Conservation (phyloP, 2,797 vertebrate species). For the Hephaestus fuliginosus region DNA sequence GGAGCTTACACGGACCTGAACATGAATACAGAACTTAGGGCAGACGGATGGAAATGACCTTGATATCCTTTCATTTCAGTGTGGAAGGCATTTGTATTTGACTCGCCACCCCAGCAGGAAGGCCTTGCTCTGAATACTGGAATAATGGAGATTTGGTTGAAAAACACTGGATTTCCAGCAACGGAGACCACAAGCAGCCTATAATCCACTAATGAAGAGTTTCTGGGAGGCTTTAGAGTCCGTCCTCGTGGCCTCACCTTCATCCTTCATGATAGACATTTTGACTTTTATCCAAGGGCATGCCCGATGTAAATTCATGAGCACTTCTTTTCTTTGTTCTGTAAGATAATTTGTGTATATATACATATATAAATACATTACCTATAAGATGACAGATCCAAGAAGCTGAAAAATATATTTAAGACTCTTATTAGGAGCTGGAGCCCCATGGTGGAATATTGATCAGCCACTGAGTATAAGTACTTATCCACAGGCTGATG, state of each 20-base stretch:
- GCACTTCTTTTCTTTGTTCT: slow-evolving; percentile 80
- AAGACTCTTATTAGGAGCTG: slow-evolving; percentile 61
- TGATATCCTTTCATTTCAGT: slow-evolving; percentile 60
- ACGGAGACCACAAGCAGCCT: slow-evolving; percentile 21
- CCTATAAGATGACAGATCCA: slow-evolving; percentile 73
- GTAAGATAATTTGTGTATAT: slow-evolving; percentile 84
- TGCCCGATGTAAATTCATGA: slow-evolving; percentile 84
- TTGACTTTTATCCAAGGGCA: slow-evolving; percentile 80
- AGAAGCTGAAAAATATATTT: slow-evolving; percentile 87
- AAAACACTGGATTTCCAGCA: slow-evolving; percentile 34
- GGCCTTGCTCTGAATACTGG: slow-evolving; percentile 79
- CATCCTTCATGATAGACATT: slow-evolving; percentile 77
- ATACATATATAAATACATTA: slow-evolving; percentile 86
- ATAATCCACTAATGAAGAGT: slow-evolving; percentile 35
- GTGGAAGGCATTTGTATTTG: slow-evolving; percentile 57
- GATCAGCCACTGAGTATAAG: slow-evolving; percentile 53
- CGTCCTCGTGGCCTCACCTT: slow-evolving; percentile 67
- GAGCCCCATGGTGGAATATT: slow-evolving; percentile 54
- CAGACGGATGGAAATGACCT: slow-evolving; percentile 47
- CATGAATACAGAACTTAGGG: slow-evolving; percentile 52
- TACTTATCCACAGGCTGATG: slow-evolving; percentile 53
- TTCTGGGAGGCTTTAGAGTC: slow-evolving; percentile 32
- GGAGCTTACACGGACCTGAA: slow-evolving; percentile 65
- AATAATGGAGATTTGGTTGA: slow-evolving; percentile 18
- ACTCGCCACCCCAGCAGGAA: slow-evolving; percentile 84